Percentiles rank a stretch among this genome's conserved stretches.
phyloP scores from a whole-genome alignment of 1,140 invertebrate genomes.

The Megathymus violae region DNA sequence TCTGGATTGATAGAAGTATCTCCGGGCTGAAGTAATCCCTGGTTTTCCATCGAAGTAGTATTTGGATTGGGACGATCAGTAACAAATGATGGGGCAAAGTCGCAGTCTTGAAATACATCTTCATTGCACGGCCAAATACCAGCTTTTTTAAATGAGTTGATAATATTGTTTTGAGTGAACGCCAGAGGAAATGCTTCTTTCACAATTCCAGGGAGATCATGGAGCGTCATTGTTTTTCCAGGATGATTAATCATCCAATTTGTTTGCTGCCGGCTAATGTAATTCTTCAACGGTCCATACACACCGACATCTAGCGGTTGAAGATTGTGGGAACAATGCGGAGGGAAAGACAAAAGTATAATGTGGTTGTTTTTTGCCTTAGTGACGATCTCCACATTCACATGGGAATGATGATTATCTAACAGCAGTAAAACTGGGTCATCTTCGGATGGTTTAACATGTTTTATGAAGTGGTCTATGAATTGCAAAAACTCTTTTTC shows the following conservation, averaged over 20 bases:
- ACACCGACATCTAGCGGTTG: slow-evolving; percentile 72
- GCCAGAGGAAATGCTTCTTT: no score
- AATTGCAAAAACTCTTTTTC: no score
- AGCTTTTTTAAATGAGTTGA: no score
- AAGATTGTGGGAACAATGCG: slow-evolving; percentile 58
- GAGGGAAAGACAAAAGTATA: slow-evolving; percentile 57
- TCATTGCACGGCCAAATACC: no score
- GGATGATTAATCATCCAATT: slow-evolving; percentile 76
- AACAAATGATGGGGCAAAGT: no score
- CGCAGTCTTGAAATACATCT: no score
- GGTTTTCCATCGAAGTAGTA: no score
- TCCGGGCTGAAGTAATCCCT: no score
- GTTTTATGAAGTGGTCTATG: slow-evolving; percentile 19
- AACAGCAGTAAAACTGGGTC: slow-evolving; percentile 41
- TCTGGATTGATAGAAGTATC: no score
- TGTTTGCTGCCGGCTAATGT: slow-evolving; percentile 62
- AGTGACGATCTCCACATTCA: slow-evolving; percentile 61
- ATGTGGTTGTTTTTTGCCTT: no score
- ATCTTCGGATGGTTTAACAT: slow-evolving; percentile 42
- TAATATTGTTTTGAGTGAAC: no score
- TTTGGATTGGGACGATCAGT: no score
- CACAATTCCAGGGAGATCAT: slow-evolving; percentile 58
- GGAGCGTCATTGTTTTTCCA: slow-evolving; percentile 80
- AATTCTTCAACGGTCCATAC: slow-evolving; percentile 66
- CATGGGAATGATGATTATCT: slow-evolving; percentile 52